Conservation (phyloP, 2,888 invertebrate species). For the Archips xylosteana region DNA sequence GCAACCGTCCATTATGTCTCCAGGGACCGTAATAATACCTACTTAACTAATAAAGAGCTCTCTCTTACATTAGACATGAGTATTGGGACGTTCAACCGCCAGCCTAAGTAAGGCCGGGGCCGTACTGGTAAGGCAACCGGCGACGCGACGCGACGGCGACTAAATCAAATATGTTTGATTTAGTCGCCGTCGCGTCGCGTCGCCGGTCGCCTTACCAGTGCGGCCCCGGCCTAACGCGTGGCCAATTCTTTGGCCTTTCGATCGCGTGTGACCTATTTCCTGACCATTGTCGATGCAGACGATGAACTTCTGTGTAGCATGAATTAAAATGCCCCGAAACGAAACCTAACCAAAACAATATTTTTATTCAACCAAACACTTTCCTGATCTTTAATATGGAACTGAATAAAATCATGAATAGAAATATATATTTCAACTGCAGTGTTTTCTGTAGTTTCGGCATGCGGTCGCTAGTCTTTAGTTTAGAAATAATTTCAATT, state of each 20-base stretch:
- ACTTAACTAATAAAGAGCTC: conserved; percentile 15
- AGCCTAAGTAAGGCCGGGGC: neutral
- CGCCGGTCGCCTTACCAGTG: too few relatives aligned
- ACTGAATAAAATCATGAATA: too few relatives aligned
- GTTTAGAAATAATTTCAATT: too few relatives aligned
- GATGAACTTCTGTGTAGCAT: neutral
- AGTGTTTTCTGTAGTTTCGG: too few relatives aligned
- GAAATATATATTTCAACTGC: too few relatives aligned
- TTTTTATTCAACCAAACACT: neutral
- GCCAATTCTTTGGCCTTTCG: conserved; percentile 12
- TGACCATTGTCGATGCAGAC: neutral
- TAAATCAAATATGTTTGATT: too few relatives aligned
- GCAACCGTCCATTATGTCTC: conserved; percentile 3
- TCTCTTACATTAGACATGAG: conserved; percentile 8
- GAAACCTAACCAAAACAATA: neutral
- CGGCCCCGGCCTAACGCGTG: too few relatives aligned
- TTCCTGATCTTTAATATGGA: too few relatives aligned
- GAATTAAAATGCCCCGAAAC: neutral
- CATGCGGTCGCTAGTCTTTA: too few relatives aligned
- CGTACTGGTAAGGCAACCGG: too few relatives aligned
- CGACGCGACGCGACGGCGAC: too few relatives aligned
- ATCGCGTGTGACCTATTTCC: neutral
- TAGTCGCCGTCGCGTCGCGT: too few relatives aligned
- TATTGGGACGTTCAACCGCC: neutral
- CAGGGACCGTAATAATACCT: conserved; percentile 3